phyloP scores from a whole-genome alignment of 2,113 vertebrate species.

The Pterocles gutturalis region DNA sequence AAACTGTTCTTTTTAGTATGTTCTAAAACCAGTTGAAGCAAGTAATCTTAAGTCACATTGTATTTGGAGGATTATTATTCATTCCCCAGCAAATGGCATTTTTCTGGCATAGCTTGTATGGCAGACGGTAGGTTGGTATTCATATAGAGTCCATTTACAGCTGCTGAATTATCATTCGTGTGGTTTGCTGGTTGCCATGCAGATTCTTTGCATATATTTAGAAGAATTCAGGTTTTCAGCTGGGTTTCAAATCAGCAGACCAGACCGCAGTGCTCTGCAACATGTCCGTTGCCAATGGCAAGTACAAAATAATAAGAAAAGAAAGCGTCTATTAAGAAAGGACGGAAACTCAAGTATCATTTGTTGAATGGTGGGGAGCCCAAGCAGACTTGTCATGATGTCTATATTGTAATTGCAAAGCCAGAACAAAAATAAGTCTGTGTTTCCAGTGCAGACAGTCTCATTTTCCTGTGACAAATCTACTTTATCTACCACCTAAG shows the following conservation, averaged over 20 bases:
- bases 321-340: conserved; percentile 19
- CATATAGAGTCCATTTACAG: background rate
- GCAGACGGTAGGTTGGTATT: background rate
- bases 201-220: background rate
- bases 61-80: background rate
- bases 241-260: conserved; percentile 3
- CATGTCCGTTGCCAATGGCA: background rate
- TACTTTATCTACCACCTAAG: conserved; percentile 56
- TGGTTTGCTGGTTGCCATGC: conserved; percentile 19
- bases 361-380: conserved; percentile 44
- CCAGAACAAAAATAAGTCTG: conserved; percentile 62
- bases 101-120: background rate
- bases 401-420: conserved; percentile 60
- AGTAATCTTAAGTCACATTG: background rate
- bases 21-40: background rate
- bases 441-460: conserved; percentile 44
- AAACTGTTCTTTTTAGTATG: background rate
- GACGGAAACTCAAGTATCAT: background rate
- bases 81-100: background rate
- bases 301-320: conserved; percentile 14
- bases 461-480: conserved; percentile 69
- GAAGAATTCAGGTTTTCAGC: conserved; percentile 17
- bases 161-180: conserved; percentile 10
- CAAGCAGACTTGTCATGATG: conserved; percentile 38
- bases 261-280: conserved; percentile 46